Percentiles rank a stretch among this genome's conserved stretches.
These are phyloP conservation scores for Orientallactaga sibirica DNA, from an alignment of 2,797 vertebrate species.

Conservation along the genomic window DNA sequence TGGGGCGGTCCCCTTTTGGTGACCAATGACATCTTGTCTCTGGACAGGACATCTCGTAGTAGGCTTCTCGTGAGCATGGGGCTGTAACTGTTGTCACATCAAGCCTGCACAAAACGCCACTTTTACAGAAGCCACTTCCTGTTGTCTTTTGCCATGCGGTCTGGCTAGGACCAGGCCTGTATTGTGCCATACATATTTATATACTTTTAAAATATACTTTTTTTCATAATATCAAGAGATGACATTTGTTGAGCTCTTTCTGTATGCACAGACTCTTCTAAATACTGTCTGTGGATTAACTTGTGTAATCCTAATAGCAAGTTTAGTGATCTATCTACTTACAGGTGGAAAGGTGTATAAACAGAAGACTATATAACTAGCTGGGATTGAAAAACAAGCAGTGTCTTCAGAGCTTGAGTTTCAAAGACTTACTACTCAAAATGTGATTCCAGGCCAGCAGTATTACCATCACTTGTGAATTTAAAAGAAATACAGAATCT, in stretches of 20 bases:
- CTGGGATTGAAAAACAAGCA: not conserved
- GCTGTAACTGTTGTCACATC: no score
- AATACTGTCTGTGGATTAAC: conserved; percentile 26
- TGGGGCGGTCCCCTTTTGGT: no score
- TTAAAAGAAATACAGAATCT: conserved; percentile 43
- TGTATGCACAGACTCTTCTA: not conserved
- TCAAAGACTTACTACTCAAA: not conserved
- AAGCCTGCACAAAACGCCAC: no score
- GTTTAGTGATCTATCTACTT: conserved; percentile 49
- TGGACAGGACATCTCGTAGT: no score
- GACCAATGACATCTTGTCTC: no score
- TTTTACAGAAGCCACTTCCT: no score
- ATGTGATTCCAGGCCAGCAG: not conserved
- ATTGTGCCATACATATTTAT: no score
- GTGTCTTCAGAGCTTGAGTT: not conserved
- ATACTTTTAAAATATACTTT: conserved; percentile 66
- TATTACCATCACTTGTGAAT: not conserved
- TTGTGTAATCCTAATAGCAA: conserved; percentile 41
- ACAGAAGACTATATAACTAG: not conserved
- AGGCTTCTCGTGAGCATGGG: no score
- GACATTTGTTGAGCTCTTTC: conserved; percentile 56
- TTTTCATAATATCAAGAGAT: conserved; percentile 51
- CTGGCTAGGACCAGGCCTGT: no score
- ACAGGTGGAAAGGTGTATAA: not conserved
- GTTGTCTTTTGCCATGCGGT: no score